Evolutionary conservation across 2,113 vertebrate species (phyloP).

Genomic region (Anhinga anhinga): DNA sequence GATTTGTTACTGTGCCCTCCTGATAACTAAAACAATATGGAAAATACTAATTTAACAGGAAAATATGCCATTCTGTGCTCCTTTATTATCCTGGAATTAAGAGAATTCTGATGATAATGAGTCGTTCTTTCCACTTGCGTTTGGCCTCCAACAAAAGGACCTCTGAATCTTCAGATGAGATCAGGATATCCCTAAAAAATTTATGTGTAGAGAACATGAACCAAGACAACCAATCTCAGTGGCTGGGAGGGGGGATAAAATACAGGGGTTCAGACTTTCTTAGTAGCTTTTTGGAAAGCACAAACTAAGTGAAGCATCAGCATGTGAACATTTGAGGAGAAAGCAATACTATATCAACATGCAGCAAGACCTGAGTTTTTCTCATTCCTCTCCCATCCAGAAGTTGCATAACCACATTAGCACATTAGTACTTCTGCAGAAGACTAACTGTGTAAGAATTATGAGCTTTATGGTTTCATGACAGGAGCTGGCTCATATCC

Average conservation of each 20-base stretch:
- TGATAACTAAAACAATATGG: neutral
- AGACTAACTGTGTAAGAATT: neutral
- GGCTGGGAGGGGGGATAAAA: rapidly evolving
- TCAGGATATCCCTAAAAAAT: neutral
- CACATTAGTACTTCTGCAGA: neutral
- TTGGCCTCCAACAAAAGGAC: neutral
- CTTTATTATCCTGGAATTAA: neutral
- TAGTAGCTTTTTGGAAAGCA: neutral
- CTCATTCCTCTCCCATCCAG: neutral
- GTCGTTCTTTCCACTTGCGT: neutral
- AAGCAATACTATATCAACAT: neutral
- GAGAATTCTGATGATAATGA: neutral
- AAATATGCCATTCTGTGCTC: neutral
- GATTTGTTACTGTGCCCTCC: neutral
- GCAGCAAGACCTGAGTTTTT: neutral
- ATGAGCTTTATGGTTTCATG: neutral
- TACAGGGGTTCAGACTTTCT: neutral
- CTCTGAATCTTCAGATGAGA: neutral
- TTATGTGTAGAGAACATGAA: neutral
- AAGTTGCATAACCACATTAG: neutral
- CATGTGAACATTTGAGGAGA: neutral
- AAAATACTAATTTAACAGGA: neutral
- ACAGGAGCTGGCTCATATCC: neutral
- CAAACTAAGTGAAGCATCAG: neutral
- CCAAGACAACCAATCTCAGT: neutral